Evolutionary conservation across 35 echinoderm and acorn worm genomes (phyloP).

Genomic region (Acanthaster planci): DNA sequence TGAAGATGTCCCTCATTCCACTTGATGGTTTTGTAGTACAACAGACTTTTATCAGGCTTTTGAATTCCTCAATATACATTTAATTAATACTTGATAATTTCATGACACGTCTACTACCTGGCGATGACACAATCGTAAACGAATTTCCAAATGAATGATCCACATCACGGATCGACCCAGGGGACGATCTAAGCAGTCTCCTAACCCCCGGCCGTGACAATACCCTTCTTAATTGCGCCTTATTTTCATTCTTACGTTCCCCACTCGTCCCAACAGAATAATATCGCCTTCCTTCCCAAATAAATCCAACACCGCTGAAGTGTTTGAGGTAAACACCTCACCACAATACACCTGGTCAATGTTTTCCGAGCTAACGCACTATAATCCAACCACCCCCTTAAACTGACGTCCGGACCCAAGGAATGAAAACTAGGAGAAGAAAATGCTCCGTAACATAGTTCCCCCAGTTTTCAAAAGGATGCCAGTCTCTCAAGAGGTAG

Average conservation of each 20-base stretch:
- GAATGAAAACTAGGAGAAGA: neutral
- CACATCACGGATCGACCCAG: neutral
- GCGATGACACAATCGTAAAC: no score
- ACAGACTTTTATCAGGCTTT: no score
- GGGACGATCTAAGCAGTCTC: no score
- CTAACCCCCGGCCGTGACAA: neutral
- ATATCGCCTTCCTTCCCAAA: no score
- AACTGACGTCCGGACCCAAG: neutral
- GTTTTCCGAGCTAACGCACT: slow-evolving; percentile 13
- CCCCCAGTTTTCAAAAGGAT: neutral
- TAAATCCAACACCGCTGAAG: slow-evolving; percentile 8
- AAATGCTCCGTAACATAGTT: neutral
- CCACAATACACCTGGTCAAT: slow-evolving; percentile 18
- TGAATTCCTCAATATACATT: no score
- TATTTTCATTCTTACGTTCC: neutral
- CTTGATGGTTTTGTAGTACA: no score
- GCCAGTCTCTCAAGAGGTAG: neutral
- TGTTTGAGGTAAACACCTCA: slow-evolving; percentile 7
- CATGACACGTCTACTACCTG: no score
- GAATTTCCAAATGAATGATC: no score
- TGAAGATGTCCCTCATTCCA: no score
- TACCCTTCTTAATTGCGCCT: slow-evolving; percentile 4
- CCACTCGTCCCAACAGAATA: neutral
- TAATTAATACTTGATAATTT: no score
- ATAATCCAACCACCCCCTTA: neutral